Evolutionary conservation across 1,140 invertebrate genomes (phyloP), one percentile per base, ranked within the genome.

Genomic region (Telenomus remus): DNA sequence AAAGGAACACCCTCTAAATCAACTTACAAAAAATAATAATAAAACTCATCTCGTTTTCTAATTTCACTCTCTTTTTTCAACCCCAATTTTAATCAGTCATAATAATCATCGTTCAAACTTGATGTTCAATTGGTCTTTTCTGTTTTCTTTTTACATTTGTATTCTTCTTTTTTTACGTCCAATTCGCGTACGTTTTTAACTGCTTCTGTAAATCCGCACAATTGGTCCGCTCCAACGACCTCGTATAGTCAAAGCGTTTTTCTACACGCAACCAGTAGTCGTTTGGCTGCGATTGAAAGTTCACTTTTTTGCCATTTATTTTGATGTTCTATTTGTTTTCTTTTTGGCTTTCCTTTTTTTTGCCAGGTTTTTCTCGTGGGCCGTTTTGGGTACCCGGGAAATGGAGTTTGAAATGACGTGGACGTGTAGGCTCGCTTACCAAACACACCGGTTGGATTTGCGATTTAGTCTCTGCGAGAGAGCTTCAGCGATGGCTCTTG

Each of bases 401-500:
- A 27, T 27, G 19, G 19, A 27, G 19, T 27, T 27, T 27, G 19
- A 27, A 27, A 27, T 27, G 1, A 27, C 19, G 19, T 27, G 19
- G 19, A 27, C 19, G 19, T 27, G 69, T 91, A 91, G 13, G 90
- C 91, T 14, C 90, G 79, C 80, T 91, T 91, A 6, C 85, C 80
- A 65, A 89, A 91, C 90, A 91, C 91, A n/a, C 89, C 76, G 79
- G n/a, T 91, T 90, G 74, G 91, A 91, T 79, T 92, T 92, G 44
- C 86, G 84, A 65, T 92, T 89, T 3, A 92, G 66, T 27, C 93
- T 90, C 37, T 92, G 92, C 94, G 94, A 96, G 19, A 27, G 19
- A 16, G 94, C 95, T 82, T 97, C 95, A 9, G 93, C 94, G 79
- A 95, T 95, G 33, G 94, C 93, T 0, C 95, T 96, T 0, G 95